A percentile compares a stretch with the other conserved stretches of the same genome.
These are phyloP conservation scores for Helicolenus hilgendorfi DNA, from an alignment of 2,797 vertebrate species.

Conservation along the genomic window DNA sequence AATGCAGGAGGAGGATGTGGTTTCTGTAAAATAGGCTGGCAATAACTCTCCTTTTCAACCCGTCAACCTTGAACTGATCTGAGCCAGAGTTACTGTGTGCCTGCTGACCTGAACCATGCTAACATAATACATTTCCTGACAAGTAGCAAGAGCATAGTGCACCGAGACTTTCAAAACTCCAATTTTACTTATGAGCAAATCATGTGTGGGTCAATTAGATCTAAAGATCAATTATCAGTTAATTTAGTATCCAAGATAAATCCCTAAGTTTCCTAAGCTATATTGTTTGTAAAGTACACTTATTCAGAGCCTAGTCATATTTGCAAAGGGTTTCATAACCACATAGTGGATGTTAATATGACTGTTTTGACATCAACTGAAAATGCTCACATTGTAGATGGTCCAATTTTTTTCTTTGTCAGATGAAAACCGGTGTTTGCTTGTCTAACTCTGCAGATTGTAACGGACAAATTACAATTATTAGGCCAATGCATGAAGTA, in stretches of 20 bases:
- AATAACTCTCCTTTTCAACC: slow-evolving; percentile 56
- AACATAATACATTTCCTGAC: background rate
- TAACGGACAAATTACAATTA: background rate
- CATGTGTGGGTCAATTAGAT: background rate
- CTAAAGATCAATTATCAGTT: background rate
- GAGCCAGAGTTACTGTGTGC: background rate
- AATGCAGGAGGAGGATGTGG: slow-evolving; percentile 35
- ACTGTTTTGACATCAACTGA: background rate
- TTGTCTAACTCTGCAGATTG: background rate
- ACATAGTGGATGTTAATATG: background rate
- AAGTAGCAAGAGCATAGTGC: background rate
- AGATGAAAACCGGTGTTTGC: background rate
- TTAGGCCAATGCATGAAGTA: background rate
- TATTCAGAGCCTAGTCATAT: too few species aligned
- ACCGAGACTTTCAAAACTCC: background rate
- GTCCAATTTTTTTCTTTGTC: background rate
- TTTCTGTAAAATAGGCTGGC: slow-evolving; percentile 50
- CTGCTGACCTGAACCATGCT: background rate
- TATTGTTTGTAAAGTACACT: background rate
- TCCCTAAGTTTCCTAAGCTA: background rate
- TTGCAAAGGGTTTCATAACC: too few species aligned
- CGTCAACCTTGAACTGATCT: slow-evolving; percentile 70
- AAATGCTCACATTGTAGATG: background rate
- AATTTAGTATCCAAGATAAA: background rate
- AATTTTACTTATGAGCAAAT: background rate